phyloP scores from a whole-genome alignment of 2,888 invertebrate genomes.

The Ichneumoninae sp. region DNA sequence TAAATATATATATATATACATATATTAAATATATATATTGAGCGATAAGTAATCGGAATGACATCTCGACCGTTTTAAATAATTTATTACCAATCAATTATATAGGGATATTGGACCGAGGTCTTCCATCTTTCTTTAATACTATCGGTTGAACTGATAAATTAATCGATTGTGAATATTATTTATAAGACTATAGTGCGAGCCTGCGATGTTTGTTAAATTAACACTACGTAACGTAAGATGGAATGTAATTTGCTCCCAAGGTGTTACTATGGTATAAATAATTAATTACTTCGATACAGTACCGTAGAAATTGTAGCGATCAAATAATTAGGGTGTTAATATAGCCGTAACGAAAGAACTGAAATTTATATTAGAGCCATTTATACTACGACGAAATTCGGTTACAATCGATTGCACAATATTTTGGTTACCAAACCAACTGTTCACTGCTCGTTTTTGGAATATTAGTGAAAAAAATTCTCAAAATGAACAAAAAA shows the following conservation, averaged over 20 bases:
- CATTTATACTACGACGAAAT: constrained; percentile 12
- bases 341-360: constrained; percentile 23
- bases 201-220: neutral
- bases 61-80: neutral
- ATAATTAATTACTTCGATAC: neutral
- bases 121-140: constrained; percentile 36
- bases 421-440: neutral
- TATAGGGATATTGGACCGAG: constrained; percentile 22
- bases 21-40: constrained; percentile 16
- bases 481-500: neutral
- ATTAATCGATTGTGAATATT: constrained; percentile 21
- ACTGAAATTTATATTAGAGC: constrained; percentile 36
- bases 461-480: neutral
- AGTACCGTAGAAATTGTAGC: constrained; percentile 11
- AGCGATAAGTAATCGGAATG: neutral
- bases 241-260: constrained; percentile 21
- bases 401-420: constrained; percentile 11
- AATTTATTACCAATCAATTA: constrained; percentile 1
- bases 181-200: constrained; percentile 6
- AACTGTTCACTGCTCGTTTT: constrained; percentile 1
- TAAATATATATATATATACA: constrained; percentile 18
- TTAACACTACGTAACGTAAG: neutral
- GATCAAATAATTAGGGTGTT: neutral
- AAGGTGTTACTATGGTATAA: constrained; percentile 1
- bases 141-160: constrained; percentile 30